A percentile compares a stretch with the other conserved stretches of the same genome.
Evolutionary conservation across 2,797 vertebrate species (phyloP).

Genomic region (Neosilurus hyrtlii): DNA sequence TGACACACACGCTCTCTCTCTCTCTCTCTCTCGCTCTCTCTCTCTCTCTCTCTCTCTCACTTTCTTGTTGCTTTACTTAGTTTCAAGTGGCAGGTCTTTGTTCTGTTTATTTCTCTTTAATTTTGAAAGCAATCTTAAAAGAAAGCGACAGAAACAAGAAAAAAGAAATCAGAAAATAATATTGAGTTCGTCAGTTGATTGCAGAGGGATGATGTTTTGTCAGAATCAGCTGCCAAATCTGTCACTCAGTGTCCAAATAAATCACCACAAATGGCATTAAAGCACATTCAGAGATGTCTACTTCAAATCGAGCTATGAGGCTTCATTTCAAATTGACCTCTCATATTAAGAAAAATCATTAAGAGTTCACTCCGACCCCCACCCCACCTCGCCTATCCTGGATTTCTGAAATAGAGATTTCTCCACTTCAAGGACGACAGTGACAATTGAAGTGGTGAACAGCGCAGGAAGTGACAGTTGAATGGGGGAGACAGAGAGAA

Average conservation of each 20-base stretch:
- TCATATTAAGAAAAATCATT: conserved; percentile 63
- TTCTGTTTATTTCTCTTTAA: conserved; percentile 41
- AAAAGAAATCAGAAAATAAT: conserved; percentile 20
- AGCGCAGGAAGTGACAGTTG: conserved; percentile 61
- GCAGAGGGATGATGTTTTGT: conserved; percentile 26
- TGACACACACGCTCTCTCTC: conserved; percentile 9
- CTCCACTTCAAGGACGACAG: conserved; percentile 30
- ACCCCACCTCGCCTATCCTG: conserved; percentile 35
- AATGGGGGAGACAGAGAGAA: conserved; percentile 49
- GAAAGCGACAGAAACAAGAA: conserved; percentile 7
- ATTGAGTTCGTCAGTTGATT: conserved; percentile 47
- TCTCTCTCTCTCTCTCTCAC: conserved; percentile 57
- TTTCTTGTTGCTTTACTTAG: conserved; percentile 50
- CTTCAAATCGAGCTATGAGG: conserved; percentile 49
- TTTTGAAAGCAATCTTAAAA: conserved; percentile 47
- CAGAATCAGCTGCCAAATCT: conserved; percentile 22
- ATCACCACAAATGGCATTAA: conserved; percentile 44
- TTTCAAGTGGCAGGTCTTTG: conserved; percentile 48
- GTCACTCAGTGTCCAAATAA: conserved; percentile 17
- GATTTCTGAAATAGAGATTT: conserved; percentile 55
- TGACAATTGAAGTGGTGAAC: conserved; percentile 68
- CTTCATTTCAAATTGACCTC: conserved; percentile 49
- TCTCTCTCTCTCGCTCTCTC: conserved; percentile 52
- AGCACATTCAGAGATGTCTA: conserved; percentile 7
- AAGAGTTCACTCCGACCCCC: conserved; percentile 45